Base-by-base conservation (phyloP, 1,140 invertebrate genomes). In the Maniola jurtina region DNA sequence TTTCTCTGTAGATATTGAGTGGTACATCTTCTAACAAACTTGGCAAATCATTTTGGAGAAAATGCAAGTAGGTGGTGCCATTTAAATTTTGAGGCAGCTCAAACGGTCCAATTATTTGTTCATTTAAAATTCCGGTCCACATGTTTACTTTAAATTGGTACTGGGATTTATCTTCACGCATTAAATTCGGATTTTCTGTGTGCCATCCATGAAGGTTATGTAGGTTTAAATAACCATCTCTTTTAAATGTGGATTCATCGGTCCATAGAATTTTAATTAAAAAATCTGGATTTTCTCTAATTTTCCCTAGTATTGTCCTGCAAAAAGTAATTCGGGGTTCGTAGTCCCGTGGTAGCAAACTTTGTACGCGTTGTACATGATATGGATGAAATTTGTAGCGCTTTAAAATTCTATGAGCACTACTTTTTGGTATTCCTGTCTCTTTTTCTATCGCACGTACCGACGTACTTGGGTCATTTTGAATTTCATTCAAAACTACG, bases 21-120 rank as follows among this genome's bases (percentile, higher is more conserved):
- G 62, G 62, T 10, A 70, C 62, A 33, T 66, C 62, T 57, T 70
- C 47, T 15, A 72, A 14, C 15, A 72, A 64, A 48, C 35, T 61
- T 52, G 61, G 68, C 54, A 73, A 68, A 34, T 67, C 15, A 40
- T 71, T 68, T 66, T 50, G 54, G 68, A 74, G 55, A 57, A 74
- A 69, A 57, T 71, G n/a, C 34, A 74, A 61, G 64, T 74, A 74
- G 59, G 33, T 64, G 15, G 63, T 36, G 55, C 33, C 55, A 57
- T 35, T 36, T 57, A 57, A 57, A 13, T 36, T 34, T 57, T 11
- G 33, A 13, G 55, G 25, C 33, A 57, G 35, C 14, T 57, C 25
- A 57, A 57, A 57, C n/a, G 33, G 34, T 13, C 55, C 55, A 36
- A 57, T 57, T 8, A 57, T 36, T 36, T 36, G 7, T 13, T 25